These are phyloP conservation scores for Virgularia gustaviana DNA, from an alignment of 92 coral and sea anemone genomes.

Conservation along the genomic window DNA sequence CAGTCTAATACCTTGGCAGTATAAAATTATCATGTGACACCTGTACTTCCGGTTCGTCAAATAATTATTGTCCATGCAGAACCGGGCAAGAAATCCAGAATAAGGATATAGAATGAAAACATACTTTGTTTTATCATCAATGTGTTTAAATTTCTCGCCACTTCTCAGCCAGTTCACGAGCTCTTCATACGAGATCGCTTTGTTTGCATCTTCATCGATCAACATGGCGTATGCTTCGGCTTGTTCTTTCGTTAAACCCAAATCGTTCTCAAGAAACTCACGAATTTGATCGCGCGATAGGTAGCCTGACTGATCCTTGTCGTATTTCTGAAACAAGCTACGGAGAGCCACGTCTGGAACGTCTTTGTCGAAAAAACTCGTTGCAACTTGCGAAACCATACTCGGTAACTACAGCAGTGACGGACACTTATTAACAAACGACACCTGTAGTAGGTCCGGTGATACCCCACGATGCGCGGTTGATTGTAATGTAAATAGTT, in stretches of 20 bases:
- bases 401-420: no score
- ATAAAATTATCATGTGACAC: no score
- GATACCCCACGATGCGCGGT: no score
- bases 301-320: constrained; percentile 61
- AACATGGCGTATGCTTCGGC: constrained; percentile 64
- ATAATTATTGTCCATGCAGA: no score
- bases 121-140: constrained; percentile 58
- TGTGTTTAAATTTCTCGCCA: constrained; percentile 55
- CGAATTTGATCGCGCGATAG: constrained; percentile 61
- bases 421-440: no score
- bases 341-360: constrained; percentile 68
- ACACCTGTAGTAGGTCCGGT: no score
- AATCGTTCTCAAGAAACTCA: constrained; percentile 53
- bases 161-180: constrained; percentile 68
- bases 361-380: constrained; percentile 56
- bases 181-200: constrained; percentile 69
- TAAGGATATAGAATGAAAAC: background rate
- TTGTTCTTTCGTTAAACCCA: constrained; percentile 68
- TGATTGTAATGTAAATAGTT: no score
- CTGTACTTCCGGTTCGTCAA: no score
- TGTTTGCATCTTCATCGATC: constrained; percentile 81
- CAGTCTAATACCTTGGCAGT: no score
- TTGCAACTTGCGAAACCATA: no score
- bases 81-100: no score
- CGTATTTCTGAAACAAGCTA: constrained; percentile 79